phyloP scores from a whole-genome alignment of 2,113 vertebrate species.

The Eolophus roseicapilla region DNA sequence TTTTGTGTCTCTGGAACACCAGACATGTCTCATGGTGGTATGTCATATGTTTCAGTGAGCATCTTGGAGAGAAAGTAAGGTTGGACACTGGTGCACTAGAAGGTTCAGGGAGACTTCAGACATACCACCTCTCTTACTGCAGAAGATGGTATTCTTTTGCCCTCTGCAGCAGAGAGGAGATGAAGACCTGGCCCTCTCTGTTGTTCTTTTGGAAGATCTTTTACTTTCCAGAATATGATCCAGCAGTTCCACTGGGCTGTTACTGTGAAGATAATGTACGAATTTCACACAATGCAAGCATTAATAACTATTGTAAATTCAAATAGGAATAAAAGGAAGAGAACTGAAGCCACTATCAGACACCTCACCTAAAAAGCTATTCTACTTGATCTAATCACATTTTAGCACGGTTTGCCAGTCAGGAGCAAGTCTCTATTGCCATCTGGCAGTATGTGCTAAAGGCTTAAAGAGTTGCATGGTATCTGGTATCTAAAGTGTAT shows the following conservation, averaged over 20 bases:
- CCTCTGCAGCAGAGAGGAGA: not conserved
- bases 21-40: not conserved
- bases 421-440: slow-evolving; percentile 2
- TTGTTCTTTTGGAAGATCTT: not conserved
- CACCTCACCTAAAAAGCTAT: not conserved
- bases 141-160: not conserved
- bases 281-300: not conserved
- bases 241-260: not conserved
- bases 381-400: not conserved
- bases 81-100: not conserved
- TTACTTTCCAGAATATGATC: not conserved
- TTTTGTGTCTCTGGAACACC: not conserved
- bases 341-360: not conserved
- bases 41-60: not conserved
- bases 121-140: not conserved
- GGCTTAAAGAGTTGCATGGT: not conserved
- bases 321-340: not conserved
- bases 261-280: not conserved
- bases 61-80: not conserved
- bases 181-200: not conserved
- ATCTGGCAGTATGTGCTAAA: slow-evolving; percentile 8
- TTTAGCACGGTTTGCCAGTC: not conserved
- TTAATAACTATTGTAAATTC: not conserved
- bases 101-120: not conserved
- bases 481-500: not conserved